A percentile compares a stretch with the other conserved stretches of the same genome.
phyloP scores from a whole-genome alignment of 2,888 invertebrate genomes.

The Nasonovia ribisnigri region DNA sequence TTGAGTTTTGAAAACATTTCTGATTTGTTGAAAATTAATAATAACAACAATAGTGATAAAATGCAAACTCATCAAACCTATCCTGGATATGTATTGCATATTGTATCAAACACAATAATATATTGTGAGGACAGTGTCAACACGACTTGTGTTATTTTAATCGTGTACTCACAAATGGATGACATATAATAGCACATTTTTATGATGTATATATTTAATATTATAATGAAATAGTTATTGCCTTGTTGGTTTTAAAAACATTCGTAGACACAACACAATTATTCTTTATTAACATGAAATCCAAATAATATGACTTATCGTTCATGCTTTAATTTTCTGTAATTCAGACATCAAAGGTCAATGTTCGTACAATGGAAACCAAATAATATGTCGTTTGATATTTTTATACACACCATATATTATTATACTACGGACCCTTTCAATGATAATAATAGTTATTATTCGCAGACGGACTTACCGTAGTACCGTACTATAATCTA shows the following conservation, averaged over 20 bases:
- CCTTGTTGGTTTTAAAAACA: neutral
- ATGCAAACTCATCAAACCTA: neutral
- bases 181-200: neutral
- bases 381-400: neutral
- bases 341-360: slow-evolving; percentile 7
- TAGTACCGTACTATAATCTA: neutral
- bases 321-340: neutral
- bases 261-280: neutral
- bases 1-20: neutral
- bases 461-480: neutral
- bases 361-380: neutral
- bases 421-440: neutral
- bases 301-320: neutral
- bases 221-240: neutral
- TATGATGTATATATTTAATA: neutral
- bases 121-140: neutral
- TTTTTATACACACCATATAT: neutral
- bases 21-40: neutral
- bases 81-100: neutral
- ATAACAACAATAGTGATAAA: neutral
- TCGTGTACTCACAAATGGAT: neutral
- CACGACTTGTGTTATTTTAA: neutral
- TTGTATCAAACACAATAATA: neutral
- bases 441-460: slow-evolving; percentile 20
- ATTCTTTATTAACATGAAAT: neutral